These are phyloP conservation scores for Ptilorrhoa leucosticta DNA, from an alignment of 2,113 vertebrate species.

Conservation along the genomic window DNA sequence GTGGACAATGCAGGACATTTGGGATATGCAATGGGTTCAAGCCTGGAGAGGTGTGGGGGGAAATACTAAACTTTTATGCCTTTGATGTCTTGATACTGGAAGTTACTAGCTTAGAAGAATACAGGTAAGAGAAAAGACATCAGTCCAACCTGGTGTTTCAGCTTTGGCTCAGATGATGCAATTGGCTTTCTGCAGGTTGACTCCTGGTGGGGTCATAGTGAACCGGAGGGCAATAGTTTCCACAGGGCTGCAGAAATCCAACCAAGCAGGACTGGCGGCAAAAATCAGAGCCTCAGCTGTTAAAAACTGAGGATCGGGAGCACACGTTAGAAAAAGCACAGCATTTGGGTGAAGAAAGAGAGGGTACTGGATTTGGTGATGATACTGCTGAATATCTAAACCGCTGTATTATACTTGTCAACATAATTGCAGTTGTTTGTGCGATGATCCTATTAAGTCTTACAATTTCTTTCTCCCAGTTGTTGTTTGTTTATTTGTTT, in stretches of 20 bases:
- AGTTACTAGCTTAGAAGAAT: background rate
- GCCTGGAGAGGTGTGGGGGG: background rate
- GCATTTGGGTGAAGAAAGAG: background rate
- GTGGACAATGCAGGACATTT: background rate
- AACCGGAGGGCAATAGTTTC: background rate
- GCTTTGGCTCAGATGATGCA: background rate
- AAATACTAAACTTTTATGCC: background rate
- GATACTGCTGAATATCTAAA: background rate
- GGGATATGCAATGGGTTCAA: background rate
- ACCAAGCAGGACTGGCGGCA: background rate
- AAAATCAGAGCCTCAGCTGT: background rate
- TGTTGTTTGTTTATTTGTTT: constrained; percentile 1
- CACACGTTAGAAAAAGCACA: background rate
- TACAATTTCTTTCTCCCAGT: background rate
- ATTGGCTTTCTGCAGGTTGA: background rate
- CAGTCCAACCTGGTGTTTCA: background rate
- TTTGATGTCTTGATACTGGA: background rate
- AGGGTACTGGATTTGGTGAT: background rate
- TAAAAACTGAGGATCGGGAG: background rate
- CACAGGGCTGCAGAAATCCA: background rate
- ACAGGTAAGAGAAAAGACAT: background rate
- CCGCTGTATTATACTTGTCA: background rate
- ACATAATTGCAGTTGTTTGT: constrained; percentile 38
- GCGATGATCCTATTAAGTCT: constrained; percentile 29
- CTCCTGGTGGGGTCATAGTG: background rate